Percentiles rank a stretch among this genome's conserved stretches.
These are phyloP conservation scores for Pyrocoelia pectoralis DNA, from an alignment of 2,888 invertebrate species.

Conservation along the genomic window DNA sequence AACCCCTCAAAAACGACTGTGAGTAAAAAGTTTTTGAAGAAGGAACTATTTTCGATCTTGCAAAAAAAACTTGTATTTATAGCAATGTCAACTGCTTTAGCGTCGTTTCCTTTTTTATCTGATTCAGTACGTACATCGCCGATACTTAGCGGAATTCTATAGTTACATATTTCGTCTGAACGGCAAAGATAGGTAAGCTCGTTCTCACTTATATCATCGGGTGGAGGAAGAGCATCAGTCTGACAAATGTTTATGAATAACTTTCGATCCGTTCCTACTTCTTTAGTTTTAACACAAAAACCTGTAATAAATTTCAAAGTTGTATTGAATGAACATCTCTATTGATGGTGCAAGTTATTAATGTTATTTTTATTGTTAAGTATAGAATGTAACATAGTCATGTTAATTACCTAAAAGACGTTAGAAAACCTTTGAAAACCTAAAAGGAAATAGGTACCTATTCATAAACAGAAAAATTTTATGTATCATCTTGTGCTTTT, in stretches of 20 bases:
- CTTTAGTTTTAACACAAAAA: conserved; percentile 79
- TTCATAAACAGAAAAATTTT: too few relatives aligned
- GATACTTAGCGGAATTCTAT: conserved; percentile 89
- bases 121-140: conserved; percentile 80
- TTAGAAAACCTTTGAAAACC: too few relatives aligned
- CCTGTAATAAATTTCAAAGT: too few relatives aligned
- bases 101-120: conserved; percentile 77
- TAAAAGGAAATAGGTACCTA: too few relatives aligned
- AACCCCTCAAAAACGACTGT: conserved; percentile 81
- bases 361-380: too few relatives aligned
- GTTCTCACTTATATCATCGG: conserved; percentile 73
- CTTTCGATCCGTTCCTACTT: conserved; percentile 71
- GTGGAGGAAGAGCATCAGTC: conserved; percentile 80
- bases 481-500: too few relatives aligned
- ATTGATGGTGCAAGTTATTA: too few relatives aligned
- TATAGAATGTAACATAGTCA: too few relatives aligned
- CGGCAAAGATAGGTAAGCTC: conserved; percentile 74
- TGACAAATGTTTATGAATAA: conserved; percentile 88
- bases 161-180: conserved; percentile 69
- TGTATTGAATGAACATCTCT: too few relatives aligned
- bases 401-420: too few relatives aligned
- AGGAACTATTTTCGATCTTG: conserved; percentile 74
- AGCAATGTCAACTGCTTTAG: conserved; percentile 84
- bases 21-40: conserved; percentile 82
- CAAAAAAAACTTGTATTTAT: conserved; percentile 80